These are phyloP conservation scores for Acronicta psi DNA, from an alignment of 2,888 invertebrate species.

Conservation along the genomic window DNA sequence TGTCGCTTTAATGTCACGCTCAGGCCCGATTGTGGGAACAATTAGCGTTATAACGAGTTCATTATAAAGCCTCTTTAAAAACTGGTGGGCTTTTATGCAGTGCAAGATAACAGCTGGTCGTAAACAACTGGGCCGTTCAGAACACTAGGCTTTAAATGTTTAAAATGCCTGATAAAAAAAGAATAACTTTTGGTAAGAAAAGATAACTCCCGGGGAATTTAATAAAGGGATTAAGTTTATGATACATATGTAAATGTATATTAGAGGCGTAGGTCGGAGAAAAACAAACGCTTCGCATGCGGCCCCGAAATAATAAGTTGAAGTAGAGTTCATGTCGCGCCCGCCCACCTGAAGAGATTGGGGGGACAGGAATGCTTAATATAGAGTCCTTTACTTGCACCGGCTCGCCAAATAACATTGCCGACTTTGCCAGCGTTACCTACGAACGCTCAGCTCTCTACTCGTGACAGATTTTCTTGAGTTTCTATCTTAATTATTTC, in stretches of 20 bases:
- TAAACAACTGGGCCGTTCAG: slow-evolving; percentile 43
- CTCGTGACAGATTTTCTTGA: slow-evolving; percentile 63
- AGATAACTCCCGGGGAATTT: slow-evolving; percentile 70
- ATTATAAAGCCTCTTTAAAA: slow-evolving; percentile 67
- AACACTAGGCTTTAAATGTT: slow-evolving; percentile 46
- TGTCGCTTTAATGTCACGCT: slow-evolving; percentile 82
- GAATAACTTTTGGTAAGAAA: slow-evolving; percentile 62
- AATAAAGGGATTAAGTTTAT: slow-evolving; percentile 81
- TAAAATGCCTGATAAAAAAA: slow-evolving; percentile 52
- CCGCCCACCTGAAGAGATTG: slow-evolving; percentile 85
- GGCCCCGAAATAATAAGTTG: slow-evolving; percentile 86
- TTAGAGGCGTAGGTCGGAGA: slow-evolving; percentile 74
- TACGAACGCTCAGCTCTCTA: slow-evolving; percentile 61
- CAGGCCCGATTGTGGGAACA: slow-evolving; percentile 81
- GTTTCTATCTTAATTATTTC: slow-evolving; percentile 51
- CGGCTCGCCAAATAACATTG: slow-evolving; percentile 84
- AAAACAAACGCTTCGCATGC: slow-evolving; percentile 82
- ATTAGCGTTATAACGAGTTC: slow-evolving; percentile 85
- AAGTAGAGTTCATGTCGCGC: slow-evolving; percentile 81
- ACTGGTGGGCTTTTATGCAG: slow-evolving; percentile 57
- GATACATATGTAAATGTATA: slow-evolving; percentile 76
- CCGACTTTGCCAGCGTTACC: slow-evolving; percentile 74
- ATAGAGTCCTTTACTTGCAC: slow-evolving; percentile 87
- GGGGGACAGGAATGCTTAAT: slow-evolving; percentile 87
- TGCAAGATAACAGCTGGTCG: slow-evolving; percentile 54